Base-by-base conservation (phyloP, 1,140 invertebrate genomes). In the Acromyrmex heyeri region DNA sequence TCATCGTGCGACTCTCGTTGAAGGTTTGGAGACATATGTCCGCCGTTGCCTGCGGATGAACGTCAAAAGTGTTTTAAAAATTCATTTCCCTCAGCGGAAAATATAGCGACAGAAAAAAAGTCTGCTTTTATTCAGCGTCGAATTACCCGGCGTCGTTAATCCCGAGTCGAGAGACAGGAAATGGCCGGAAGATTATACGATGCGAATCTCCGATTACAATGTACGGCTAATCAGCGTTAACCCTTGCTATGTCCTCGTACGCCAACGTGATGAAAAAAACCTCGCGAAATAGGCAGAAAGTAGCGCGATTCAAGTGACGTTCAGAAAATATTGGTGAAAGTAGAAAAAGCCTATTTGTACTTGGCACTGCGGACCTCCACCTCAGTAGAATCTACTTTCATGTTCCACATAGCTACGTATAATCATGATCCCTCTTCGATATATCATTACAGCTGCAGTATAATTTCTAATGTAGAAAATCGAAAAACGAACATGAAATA, bases 301-400 rank as follows among this genome's bases (percentile, higher is more conserved):
- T 87, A 73, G 87, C 67, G 73, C 59, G 61, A 83, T 64, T 16
- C 57, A 57, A 12, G 69, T 70, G 53, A 30, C 75, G 8, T 50
- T 65, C 21, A 10, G 65, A 18, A 75, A 78, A 61, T 86, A 65
- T 83, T 67, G 88, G 76, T 50, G 77, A 89, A 89, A 87, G 72
- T 87, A 87, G 73, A 85, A 65, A 87, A 87, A 85, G 67, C 57
- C 48, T 62, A 90, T 81, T 87, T 85, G 77, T 69, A 64, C 50
- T 59, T 44, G 64, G 34, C 27, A 38, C 38, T 55, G 76, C 21
- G n/a, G 14, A 44, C 57, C 70, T 18, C 27, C 61, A 16, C 59
- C 72, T 73, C 82, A 38, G 27, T 44, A 61, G 67, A 91, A 88
- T 91, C 86, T 81, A 91, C 81, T 91, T 90, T 87, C 81, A 77